Conservation (phyloP, 2,113 vertebrate species). For the Xenus cinereus region DNA sequence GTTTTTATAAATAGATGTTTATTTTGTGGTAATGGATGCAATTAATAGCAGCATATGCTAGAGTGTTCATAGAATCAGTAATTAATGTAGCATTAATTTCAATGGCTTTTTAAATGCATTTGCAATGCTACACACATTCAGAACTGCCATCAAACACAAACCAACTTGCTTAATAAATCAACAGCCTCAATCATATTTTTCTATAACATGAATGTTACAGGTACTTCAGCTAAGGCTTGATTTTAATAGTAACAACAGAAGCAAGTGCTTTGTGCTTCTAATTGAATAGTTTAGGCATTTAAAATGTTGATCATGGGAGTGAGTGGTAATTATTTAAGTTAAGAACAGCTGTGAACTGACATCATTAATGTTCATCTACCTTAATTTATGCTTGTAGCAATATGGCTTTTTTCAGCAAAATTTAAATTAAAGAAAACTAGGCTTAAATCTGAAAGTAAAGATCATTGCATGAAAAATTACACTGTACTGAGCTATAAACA, state of each 20-base stretch:
- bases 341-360: conserved; percentile 75
- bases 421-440: conserved; percentile 62
- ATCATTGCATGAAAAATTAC: conserved; percentile 53
- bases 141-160: not conserved
- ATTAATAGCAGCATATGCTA: conserved; percentile 78
- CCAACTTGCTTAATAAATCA: conserved; percentile 21
- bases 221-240: conserved; percentile 14
- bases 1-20: conserved; percentile 77
- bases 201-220: not conserved
- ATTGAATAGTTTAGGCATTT: conserved; percentile 65
- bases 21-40: conserved; percentile 73
- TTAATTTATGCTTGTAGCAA: conserved; percentile 71
- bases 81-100: conserved; percentile 73
- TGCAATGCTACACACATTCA: not conserved
- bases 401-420: conserved; percentile 71
- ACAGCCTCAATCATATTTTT: not conserved
- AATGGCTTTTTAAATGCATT: conserved; percentile 49
- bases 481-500: conserved; percentile 4
- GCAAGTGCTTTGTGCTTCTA: conserved; percentile 41
- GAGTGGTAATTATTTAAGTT: conserved; percentile 69
- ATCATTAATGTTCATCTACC: conserved; percentile 69
- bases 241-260: conserved; percentile 40
- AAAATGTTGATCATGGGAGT: conserved; percentile 52
- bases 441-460: conserved; percentile 68
- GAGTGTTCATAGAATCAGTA: conserved; percentile 61